Conservation (phyloP, 2,113 vertebrate genomes). For the Platysteira castanea region DNA sequence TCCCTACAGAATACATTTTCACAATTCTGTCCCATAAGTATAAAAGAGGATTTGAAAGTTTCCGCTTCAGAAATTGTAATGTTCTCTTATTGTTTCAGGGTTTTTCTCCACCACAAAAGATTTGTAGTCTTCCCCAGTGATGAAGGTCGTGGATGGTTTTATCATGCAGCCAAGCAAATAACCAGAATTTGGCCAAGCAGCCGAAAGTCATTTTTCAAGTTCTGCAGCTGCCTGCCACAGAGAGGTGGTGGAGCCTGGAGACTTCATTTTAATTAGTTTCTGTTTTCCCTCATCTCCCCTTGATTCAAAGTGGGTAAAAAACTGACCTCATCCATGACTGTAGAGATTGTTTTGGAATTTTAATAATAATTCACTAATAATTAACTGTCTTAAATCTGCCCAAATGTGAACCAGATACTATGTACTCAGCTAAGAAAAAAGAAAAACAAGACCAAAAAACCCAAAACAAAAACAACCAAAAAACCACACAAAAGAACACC, state of each 20-base stretch:
- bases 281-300: not conserved
- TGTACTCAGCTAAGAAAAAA: not conserved
- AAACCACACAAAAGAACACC: not conserved
- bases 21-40: not conserved
- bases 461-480: not conserved
- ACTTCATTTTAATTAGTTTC: slow-evolving; percentile 26
- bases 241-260: not conserved
- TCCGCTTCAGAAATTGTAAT: not conserved
- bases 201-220: not conserved
- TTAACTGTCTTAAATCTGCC: not conserved
- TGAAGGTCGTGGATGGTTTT: slow-evolving; percentile 7
- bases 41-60: not conserved
- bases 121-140: not conserved
- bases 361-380: not conserved
- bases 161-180: slow-evolving; percentile 23
- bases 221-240: not conserved
- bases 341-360: not conserved
- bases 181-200: not conserved
- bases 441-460: not conserved
- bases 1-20: not conserved
- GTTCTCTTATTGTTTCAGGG: not conserved
- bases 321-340: not conserved
- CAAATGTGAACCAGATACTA: not conserved
- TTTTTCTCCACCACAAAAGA: not conserved
- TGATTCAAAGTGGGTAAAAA: not conserved